phyloP scores from a whole-genome alignment of 2,113 vertebrate genomes.

The Cervus canadensis region DNA sequence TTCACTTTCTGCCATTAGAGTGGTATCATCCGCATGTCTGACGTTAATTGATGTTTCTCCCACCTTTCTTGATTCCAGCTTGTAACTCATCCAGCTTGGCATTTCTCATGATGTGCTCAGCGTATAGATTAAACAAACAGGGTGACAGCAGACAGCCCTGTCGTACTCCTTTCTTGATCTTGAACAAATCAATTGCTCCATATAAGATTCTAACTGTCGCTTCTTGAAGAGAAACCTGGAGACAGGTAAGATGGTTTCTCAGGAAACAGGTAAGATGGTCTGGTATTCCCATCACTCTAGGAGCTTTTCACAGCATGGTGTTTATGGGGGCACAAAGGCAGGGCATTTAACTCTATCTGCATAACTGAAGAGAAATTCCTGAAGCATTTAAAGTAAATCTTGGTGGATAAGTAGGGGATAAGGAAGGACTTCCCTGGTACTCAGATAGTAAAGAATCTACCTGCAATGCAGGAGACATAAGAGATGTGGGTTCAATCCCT shows the following conservation, averaged over 20 bases:
- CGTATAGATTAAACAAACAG: neutral
- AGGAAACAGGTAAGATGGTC: neutral
- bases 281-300: neutral
- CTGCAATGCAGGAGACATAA: neutral
- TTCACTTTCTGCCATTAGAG: neutral
- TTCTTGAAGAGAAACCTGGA: neutral
- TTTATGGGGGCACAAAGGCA: neutral
- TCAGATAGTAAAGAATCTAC: neutral
- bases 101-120: neutral
- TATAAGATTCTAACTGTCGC: neutral
- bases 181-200: neutral
- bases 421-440: neutral
- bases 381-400: neutral
- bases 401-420: neutral
- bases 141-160: neutral
- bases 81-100: neutral
- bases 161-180: neutral
- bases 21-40: neutral
- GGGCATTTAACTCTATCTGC: neutral
- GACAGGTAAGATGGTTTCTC: neutral
- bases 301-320: neutral
- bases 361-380: neutral
- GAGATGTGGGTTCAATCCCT: neutral
- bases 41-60: neutral
- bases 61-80: neutral